A percentile compares a stretch with the other conserved stretches of the same genome.
Conservation (phyloP, 2,113 vertebrate genomes). For the Pterocles orientalis region DNA sequence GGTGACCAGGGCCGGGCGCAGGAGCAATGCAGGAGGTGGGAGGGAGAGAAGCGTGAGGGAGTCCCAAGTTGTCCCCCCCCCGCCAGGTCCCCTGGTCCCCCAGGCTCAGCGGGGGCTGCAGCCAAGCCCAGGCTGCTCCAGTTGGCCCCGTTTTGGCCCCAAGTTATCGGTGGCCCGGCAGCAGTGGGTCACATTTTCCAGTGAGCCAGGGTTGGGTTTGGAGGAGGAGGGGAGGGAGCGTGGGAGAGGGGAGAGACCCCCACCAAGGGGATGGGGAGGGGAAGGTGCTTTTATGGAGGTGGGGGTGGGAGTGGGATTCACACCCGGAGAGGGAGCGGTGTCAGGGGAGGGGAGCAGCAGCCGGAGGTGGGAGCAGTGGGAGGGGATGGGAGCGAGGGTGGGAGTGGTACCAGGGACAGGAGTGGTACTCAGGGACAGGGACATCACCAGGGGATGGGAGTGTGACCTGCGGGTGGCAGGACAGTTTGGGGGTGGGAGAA, state of each 20-base stretch:
- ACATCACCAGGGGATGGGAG: no score
- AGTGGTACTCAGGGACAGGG: not conserved
- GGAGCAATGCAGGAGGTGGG: not conserved
- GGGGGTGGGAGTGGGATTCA: not conserved
- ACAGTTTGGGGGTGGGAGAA: no score
- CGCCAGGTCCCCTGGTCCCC: not conserved
- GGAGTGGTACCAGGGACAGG: not conserved
- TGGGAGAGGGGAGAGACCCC: not conserved
- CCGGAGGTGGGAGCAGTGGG: not conserved
- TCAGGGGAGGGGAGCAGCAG: not conserved
- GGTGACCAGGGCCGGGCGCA: no score
- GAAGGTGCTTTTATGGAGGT: not conserved
- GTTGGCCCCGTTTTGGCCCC: not conserved
- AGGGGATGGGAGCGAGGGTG: not conserved
- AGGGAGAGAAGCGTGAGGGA: not conserved
- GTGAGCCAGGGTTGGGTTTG: not conserved
- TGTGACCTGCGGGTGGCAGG: no score
- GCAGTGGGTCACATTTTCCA: slow-evolving; percentile 37
- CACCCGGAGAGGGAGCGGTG: no score
- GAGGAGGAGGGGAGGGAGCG: not conserved
- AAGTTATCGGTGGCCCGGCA: not conserved
- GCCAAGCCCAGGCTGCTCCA: slow-evolving; percentile 24
- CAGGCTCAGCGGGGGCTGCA: not conserved
- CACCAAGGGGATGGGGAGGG: not conserved
- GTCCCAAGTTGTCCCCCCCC: not conserved